These are phyloP conservation scores for Butorides virescens DNA, from an alignment of 2,113 vertebrate species.

Conservation along the genomic window DNA sequence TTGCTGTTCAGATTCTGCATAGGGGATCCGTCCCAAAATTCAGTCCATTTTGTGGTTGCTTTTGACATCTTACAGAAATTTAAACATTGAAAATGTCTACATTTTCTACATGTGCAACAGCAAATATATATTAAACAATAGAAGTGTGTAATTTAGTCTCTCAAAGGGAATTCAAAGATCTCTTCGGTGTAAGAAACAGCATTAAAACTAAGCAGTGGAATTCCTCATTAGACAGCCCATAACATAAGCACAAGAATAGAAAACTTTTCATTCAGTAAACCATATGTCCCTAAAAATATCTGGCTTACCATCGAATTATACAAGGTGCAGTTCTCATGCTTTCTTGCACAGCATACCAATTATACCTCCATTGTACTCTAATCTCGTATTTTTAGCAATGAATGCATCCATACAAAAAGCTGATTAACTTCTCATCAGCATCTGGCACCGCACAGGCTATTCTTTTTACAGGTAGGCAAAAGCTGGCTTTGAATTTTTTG, in stretches of 20 bases:
- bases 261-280: neutral
- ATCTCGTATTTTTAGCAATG: constrained; percentile 5
- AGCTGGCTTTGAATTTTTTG: neutral
- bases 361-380: neutral
- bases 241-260: neutral
- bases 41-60: neutral
- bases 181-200: neutral
- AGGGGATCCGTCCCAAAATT: neutral
- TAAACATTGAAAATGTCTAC: neutral
- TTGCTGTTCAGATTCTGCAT: neutral
- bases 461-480: constrained; percentile 14
- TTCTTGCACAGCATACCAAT: neutral
- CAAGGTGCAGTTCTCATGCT: neutral
- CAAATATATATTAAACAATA: neutral
- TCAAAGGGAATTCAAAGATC: neutral
- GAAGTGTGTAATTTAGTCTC: neutral
- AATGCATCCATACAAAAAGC: constrained; percentile 5
- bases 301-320: neutral
- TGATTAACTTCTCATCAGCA: constrained; percentile 15
- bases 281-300: neutral
- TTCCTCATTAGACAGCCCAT: neutral
- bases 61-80: neutral
- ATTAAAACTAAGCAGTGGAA: neutral
- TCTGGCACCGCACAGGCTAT: neutral
- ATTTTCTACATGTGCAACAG: neutral